Evolutionary conservation across 2,113 vertebrate species (phyloP).

Genomic region (Trematomus loennbergii): DNA sequence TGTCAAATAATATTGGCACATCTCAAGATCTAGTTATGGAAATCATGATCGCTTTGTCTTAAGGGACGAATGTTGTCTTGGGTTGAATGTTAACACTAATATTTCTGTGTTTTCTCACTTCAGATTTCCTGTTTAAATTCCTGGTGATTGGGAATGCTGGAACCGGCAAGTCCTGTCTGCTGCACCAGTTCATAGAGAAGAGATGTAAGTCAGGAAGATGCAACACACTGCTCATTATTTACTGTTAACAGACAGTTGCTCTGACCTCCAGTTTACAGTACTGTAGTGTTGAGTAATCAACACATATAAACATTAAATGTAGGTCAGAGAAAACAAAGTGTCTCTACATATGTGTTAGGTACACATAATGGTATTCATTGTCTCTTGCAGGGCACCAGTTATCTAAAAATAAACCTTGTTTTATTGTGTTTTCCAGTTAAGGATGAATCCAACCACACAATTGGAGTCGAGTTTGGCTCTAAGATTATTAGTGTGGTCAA

Average conservation of each 20-base stretch:
- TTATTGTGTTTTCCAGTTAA: slow-evolving; percentile 84
- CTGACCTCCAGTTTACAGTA: neutral
- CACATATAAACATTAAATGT: neutral
- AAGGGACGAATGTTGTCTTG: neutral
- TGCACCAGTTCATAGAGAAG: slow-evolving; percentile 94
- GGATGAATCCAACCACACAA: slow-evolving; percentile 95
- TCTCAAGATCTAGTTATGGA: neutral
- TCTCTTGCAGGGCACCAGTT: neutral
- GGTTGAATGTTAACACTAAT: neutral
- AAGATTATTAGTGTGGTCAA: slow-evolving; percentile 93
- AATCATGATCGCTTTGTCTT: neutral
- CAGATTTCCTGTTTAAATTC: slow-evolving; percentile 97
- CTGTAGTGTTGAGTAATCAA: neutral
- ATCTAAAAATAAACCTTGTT: neutral
- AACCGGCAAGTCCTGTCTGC: slow-evolving; percentile 90
- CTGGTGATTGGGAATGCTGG: slow-evolving; percentile 95
- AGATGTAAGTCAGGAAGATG: slow-evolving; percentile 87
- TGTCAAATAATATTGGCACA: neutral
- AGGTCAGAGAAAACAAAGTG: neutral
- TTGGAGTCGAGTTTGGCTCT: slow-evolving; percentile 95
- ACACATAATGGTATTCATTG: neutral
- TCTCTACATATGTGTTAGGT: neutral
- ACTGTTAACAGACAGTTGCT: neutral
- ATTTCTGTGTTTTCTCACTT: slow-evolving; percentile 15
- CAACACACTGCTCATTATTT: neutral